These are phyloP conservation scores for Leucopsar rothschildi DNA, from an alignment of 2,113 vertebrate genomes.

Conservation along the genomic window DNA sequence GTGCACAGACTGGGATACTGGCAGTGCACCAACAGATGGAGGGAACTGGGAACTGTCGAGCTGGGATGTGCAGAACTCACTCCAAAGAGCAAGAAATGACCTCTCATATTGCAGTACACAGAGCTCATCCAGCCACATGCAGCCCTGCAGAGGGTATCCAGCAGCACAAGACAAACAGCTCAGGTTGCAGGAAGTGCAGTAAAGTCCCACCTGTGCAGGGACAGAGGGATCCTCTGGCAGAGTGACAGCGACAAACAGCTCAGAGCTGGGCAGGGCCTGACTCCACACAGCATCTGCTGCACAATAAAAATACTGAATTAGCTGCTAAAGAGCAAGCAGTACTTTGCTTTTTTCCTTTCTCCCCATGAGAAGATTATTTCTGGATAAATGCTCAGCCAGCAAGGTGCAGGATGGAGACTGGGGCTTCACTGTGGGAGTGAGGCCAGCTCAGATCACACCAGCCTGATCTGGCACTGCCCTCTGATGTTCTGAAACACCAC, in stretches of 20 bases:
- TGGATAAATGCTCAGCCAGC: not conserved
- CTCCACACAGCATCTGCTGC: not conserved
- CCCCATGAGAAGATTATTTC: not conserved
- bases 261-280: not conserved
- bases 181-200: not conserved
- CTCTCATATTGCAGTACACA: not conserved
- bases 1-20: not conserved
- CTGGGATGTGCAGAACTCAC: constrained; percentile 5
- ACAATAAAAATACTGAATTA: not conserved
- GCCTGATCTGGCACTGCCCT: not conserved
- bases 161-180: not conserved
- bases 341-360: not conserved
- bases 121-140: not conserved
- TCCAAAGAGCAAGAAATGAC: not conserved
- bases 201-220: not conserved
- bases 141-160: not conserved
- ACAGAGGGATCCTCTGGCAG: not conserved
- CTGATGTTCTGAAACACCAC: not conserved
- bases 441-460: not conserved
- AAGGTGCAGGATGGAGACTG: not conserved
- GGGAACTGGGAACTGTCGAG: not conserved
- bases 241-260: not conserved
- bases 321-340: not conserved
- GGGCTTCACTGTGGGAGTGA: not conserved
- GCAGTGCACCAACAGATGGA: constrained; percentile 18